These are phyloP conservation scores for Psilanteris sp. DNA, from an alignment of 1,140 invertebrate genomes.

Conservation along the genomic window DNA sequence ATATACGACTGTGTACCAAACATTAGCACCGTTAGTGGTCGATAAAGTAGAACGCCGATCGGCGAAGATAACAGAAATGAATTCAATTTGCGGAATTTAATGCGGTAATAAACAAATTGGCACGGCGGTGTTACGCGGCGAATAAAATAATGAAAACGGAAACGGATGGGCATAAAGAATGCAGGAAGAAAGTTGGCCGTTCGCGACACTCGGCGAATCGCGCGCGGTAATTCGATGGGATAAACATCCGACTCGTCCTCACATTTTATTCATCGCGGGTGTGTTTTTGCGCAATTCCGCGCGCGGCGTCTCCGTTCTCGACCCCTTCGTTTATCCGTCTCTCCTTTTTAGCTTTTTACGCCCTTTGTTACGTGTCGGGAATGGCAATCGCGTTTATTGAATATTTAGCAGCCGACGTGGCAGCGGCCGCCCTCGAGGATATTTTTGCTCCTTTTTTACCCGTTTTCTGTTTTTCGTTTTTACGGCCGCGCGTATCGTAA, in stretches of 20 bases:
- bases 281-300: slow-evolving; percentile 27
- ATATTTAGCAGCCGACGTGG: slow-evolving; percentile 44
- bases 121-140: slow-evolving; percentile 2
- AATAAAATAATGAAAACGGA: slow-evolving; percentile 42
- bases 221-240: slow-evolving; percentile 50
- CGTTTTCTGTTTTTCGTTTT: too few relatives aligned
- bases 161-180: slow-evolving; percentile 37
- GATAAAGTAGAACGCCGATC: slow-evolving; percentile 3
- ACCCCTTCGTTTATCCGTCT: not conserved
- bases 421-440: slow-evolving; percentile 21
- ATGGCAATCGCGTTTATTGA: slow-evolving; percentile 58
- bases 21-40: too few relatives aligned
- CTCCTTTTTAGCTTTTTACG: not conserved
- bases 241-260: slow-evolving; percentile 34
- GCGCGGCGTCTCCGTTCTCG: slow-evolving; percentile 10
- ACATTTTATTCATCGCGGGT: slow-evolving; percentile 36
- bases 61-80: not conserved
- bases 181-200: slow-evolving; percentile 31
- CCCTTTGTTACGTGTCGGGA: slow-evolving; percentile 40
- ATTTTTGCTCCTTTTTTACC: too few relatives aligned
- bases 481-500: slow-evolving; percentile 39
- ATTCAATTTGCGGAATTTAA: slow-evolving; percentile 11
- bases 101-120: slow-evolving; percentile 29
- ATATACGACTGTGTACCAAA: too few relatives aligned
- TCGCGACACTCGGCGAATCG: slow-evolving; percentile 52